Percentiles rank a stretch among this genome's conserved stretches.
phyloP scores from a whole-genome alignment of 1,140 invertebrate species.

The Hesperophylax magnus region DNA sequence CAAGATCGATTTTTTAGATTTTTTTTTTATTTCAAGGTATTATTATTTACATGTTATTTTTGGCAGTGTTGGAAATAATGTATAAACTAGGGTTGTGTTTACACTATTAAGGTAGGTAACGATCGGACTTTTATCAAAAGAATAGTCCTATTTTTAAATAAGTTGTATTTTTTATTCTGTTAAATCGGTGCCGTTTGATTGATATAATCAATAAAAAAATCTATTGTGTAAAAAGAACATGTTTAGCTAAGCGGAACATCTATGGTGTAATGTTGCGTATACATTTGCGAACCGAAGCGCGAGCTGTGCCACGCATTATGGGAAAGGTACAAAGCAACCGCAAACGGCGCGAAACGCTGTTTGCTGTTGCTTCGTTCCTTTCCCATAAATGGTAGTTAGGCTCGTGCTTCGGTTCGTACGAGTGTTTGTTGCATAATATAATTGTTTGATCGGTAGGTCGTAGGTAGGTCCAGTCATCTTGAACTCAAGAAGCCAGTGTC shows the following conservation, averaged over 20 bases:
- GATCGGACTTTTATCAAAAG: constrained; percentile 1
- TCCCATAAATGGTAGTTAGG: too few species aligned
- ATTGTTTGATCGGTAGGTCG: too few species aligned
- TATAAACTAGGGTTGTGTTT: constrained; percentile 29
- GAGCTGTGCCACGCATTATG: too few species aligned
- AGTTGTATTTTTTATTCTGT: neutral
- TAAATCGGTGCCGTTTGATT: neutral
- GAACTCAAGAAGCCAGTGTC: too few species aligned
- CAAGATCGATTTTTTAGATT: constrained; percentile 34
- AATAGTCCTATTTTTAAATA: neutral
- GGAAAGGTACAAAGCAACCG: too few species aligned
- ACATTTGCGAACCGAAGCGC: too few species aligned
- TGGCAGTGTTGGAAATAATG: constrained; percentile 14
- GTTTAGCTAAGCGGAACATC: neutral
- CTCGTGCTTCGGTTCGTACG: too few species aligned
- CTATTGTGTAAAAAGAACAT: neutral
- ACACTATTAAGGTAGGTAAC: neutral
- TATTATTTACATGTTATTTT: neutral
- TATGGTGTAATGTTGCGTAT: neutral
- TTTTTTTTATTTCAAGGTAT: neutral
- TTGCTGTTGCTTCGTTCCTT: too few species aligned
- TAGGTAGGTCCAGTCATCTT: too few species aligned
- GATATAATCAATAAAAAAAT: neutral
- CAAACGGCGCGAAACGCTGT: too few species aligned
- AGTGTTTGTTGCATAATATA: too few species aligned